Evolutionary conservation across 2,113 vertebrate species (phyloP).

Genomic region (Otus sunia): DNA sequence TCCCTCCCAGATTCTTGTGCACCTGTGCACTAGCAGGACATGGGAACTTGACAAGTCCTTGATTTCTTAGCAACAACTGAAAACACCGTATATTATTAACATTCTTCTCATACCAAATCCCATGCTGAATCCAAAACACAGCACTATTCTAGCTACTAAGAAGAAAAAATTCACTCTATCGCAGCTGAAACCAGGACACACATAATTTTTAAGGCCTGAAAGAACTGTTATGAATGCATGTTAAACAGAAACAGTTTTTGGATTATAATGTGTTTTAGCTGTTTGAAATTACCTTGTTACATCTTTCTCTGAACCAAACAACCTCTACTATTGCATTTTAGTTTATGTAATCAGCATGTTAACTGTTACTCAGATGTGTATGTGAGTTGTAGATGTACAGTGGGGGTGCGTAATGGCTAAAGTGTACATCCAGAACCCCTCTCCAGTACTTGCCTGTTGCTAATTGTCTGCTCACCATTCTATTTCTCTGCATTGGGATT

Average conservation of each 20-base stretch:
- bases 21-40: too few relatives aligned
- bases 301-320: too few relatives aligned
- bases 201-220: background rate
- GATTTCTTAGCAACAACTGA: too few relatives aligned
- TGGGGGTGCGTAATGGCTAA: background rate
- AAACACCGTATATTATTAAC: too few relatives aligned
- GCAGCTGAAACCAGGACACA: too few relatives aligned
- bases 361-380: background rate
- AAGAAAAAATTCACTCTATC: too few relatives aligned
- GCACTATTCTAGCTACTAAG: too few relatives aligned
- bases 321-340: background rate
- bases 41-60: too few relatives aligned
- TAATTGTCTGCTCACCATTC: background rate
- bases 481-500: background rate
- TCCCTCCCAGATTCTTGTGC: too few relatives aligned
- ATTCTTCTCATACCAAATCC: too few relatives aligned
- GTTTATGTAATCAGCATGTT: background rate
- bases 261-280: background rate
- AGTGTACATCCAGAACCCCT: background rate
- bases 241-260: background rate
- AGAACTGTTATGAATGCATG: accelerated
- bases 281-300: background rate
- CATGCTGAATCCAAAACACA: too few relatives aligned
- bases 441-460: background rate
- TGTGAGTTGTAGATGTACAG: background rate